Base-by-base conservation (phyloP, 2,888 invertebrate genomes). In the Parochlus steinenii region DNA sequence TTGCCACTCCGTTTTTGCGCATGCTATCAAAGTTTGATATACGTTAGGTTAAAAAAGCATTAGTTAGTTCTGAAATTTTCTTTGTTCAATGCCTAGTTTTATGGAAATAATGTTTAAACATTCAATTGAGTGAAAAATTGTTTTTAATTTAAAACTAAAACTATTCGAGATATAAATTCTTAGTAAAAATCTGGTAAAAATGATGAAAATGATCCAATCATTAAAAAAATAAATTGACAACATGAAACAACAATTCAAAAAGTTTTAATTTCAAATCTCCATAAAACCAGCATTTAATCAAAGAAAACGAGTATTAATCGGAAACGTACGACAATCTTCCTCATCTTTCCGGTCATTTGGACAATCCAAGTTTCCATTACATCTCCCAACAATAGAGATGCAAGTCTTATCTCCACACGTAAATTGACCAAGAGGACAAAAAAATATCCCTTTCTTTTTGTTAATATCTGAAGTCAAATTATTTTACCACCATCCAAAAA, bases 321-420 rank as follows among this genome's bases (percentile, higher is more conserved):
- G n/a, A n/a, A 43, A 71, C 71, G 58, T 68, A 71, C 71, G 69
- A 54, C 71, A 71, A 40, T 59, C 64, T 38, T 63, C 56, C 49
- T 75, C 75, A 47, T 75, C 75, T 33, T 65, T 64, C 20, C 66
- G 64, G 54, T 74, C 78, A 40, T 59, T 56, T 5, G 65, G 64
- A 55, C 85, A 85, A 58, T 85, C 76, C 49, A 65, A 64, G 47
- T 65, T 68, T 40, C 77, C 75, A 53, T 86, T 75, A 54, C 85
- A 86, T 33, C 74, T 68, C 43, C 69, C 61, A 29, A 66, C 56
- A 43, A 70, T 63, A 28, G 74, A 71, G 46, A 85, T 71, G 54
- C 83, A 83, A 46, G 68, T 65, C 33, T 78, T 74, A 54, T 81
- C 77, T 39, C 62, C 63, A 55, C 85, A 86, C 42, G 69, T 71